These are phyloP conservation scores for Lerista edwardsae DNA, from an alignment of 2,797 vertebrate genomes.

Conservation along the genomic window DNA sequence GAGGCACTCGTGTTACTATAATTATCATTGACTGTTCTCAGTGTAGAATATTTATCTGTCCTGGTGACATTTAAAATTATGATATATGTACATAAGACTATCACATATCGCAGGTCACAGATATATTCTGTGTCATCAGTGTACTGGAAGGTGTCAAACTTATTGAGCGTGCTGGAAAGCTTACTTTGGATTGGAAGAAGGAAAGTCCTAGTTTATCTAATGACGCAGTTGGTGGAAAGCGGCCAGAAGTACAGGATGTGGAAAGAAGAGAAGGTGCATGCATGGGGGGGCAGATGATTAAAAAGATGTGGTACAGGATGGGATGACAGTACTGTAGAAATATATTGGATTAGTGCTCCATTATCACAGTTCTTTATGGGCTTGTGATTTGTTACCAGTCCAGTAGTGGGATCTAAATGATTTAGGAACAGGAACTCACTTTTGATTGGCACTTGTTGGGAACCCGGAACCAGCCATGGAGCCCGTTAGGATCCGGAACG, in stretches of 20 bases:
- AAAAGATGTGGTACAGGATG: background rate
- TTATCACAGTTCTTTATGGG: background rate
- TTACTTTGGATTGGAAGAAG: conserved; percentile 1
- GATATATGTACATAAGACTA: conserved; percentile 6
- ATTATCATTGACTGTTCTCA: background rate
- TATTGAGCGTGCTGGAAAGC: conserved; percentile 3
- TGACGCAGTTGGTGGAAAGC: conserved; percentile 2
- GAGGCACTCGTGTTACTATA: conserved; percentile 27
- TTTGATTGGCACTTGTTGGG: too few species aligned
- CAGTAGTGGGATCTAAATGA: too few species aligned
- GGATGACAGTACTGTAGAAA: too few species aligned
- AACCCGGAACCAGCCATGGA: too few species aligned
- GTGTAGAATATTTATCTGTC: conserved; percentile 2
- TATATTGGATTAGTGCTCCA: background rate
- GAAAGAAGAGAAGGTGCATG: background rate
- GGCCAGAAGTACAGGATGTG: background rate
- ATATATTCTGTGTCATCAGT: background rate
- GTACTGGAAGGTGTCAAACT: conserved; percentile 11
- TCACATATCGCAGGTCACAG: background rate
- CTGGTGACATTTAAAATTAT: conserved; percentile 17
- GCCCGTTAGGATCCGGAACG: too few species aligned
- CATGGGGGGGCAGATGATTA: background rate
- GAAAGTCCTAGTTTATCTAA: background rate
- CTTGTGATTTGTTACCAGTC: background rate
- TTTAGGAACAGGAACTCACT: too few species aligned